A percentile compares a stretch with the other conserved stretches of the same genome.
These are phyloP conservation scores for Drosophila aff. DNA, from an alignment of 1,140 invertebrate species.

Conservation along the genomic window DNA sequence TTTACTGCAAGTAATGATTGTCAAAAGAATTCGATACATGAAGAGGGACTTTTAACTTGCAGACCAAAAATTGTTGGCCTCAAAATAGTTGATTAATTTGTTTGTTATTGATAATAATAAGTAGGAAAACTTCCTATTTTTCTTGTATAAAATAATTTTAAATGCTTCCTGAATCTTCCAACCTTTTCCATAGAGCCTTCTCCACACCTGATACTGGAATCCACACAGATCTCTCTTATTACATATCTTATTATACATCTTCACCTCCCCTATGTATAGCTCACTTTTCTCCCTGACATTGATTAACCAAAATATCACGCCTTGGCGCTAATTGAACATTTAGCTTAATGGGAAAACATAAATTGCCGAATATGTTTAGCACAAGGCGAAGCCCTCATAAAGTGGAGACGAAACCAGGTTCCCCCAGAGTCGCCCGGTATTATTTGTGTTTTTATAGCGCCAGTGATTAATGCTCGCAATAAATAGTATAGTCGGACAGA, in stretches of 20 bases:
- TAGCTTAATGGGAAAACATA: constrained; percentile 78
- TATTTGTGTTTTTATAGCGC: constrained; percentile 62
- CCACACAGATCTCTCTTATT: background rate
- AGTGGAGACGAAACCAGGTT: constrained; percentile 45
- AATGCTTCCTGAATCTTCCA: constrained; percentile 5
- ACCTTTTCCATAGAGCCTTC: background rate
- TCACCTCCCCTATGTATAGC: constrained; percentile 13
- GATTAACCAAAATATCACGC: constrained; percentile 71
- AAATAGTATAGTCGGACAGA: constrained; percentile 42
- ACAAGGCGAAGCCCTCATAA: constrained; percentile 37
- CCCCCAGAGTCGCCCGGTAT: constrained; percentile 41
- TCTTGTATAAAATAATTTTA: no score
- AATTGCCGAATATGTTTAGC: constrained; percentile 56
- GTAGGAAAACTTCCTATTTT: background rate
- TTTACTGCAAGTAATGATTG: constrained; percentile 58
- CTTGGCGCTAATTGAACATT: constrained; percentile 73
- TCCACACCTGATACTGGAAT: background rate
- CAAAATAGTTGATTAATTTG: constrained; percentile 32
- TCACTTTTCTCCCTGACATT: constrained; percentile 53
- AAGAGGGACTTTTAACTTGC: constrained; percentile 9
- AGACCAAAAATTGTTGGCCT: constrained; percentile 11
- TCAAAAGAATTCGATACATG: constrained; percentile 38
- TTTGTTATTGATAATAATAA: constrained; percentile 7
- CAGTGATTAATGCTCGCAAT: constrained; percentile 70
- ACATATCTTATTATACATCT: background rate